Evolutionary conservation across 2,888 invertebrate species (phyloP).

Genomic region (Eupeodes luniger): DNA sequence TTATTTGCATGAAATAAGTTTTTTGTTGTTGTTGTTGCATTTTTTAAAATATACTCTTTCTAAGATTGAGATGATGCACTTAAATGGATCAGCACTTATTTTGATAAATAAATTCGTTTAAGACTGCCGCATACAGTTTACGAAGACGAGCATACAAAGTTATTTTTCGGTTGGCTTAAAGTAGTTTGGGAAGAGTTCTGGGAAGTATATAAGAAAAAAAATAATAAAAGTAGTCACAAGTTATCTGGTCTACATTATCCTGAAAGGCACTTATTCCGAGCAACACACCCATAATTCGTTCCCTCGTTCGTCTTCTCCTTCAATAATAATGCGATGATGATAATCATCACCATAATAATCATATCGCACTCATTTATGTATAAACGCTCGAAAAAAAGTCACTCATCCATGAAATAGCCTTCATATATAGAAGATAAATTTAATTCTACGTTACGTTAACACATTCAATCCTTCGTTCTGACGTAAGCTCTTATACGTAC

Average conservation of each 20-base stretch:
- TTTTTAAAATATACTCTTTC: slow-evolving; percentile 19
- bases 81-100: slow-evolving; percentile 33
- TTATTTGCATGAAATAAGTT: not conserved
- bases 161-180: not conserved
- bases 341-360: slow-evolving; percentile 26
- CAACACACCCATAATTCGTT: slow-evolving; percentile 45
- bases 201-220: slow-evolving; percentile 8
- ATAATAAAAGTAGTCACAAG: slow-evolving; percentile 39
- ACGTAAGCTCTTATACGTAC: not conserved
- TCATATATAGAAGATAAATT: slow-evolving; percentile 29
- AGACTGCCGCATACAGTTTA: slow-evolving; percentile 3
- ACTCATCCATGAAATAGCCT: slow-evolving; percentile 51
- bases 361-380: slow-evolving; percentile 55
- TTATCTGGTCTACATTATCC: slow-evolving; percentile 28
- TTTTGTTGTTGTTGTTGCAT: not conserved
- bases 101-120: slow-evolving; percentile 39
- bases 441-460: not conserved
- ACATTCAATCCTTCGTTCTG: not conserved
- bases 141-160: not conserved
- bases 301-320: not conserved
- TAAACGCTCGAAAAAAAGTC: slow-evolving; percentile 29
- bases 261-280: slow-evolving; percentile 46
- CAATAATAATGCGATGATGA: not conserved
- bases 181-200: not conserved
- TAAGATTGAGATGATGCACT: slow-evolving; percentile 22